Evolutionary conservation across 2,113 vertebrate genomes (phyloP), one percentile per base, ranked within the genome.

Genomic region (Rousettus leschenaultii): DNA sequence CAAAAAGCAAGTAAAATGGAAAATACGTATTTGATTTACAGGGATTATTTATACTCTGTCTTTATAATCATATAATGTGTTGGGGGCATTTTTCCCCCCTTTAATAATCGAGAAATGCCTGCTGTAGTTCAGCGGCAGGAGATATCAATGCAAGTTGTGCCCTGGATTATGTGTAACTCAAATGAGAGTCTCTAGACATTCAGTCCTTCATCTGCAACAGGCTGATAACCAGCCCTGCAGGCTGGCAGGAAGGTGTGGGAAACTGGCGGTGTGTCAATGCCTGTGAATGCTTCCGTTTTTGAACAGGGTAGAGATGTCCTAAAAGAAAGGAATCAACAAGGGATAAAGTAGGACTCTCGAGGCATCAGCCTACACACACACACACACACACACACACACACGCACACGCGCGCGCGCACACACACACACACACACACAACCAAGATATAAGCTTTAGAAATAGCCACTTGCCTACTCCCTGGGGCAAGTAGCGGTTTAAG

Each of bases 11-110:
- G 79, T 68, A 26, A 61, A 94, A 75, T 77, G 90, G 86, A 97
- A 98, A 98, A 95, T 87, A 94, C 97, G 85, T 98, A 97, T 98
- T 98, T 92, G 97, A 98, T 98, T 97, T 98, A 97, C 97, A 89
- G 84, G 59, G 80, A 94, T 98, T 98, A 98, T 98, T 98, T 98
- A 98, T 99, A 97, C 94, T 98, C 93, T 97, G 96, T 99, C 98
- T 98, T 98, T 98, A 97, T 98, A 98, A 98, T 98, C 97, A 88
- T 97, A 96, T 95, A 96, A 96, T 95, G 95, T 98, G 97, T 97
- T 94, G 35, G 55, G 95, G 97, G 79, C 89, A 55, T 94, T 38
- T 86, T 96, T 97, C 97, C 92, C 94, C 97, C 92, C 97, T 98
- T 96, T 95, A 93, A 94, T 97, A 97, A 95, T 98, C 97, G 96